Percentiles rank a stretch among this genome's conserved stretches.
These are phyloP conservation scores for Agonopterix arenella DNA, from an alignment of 2,888 invertebrate genomes.

Conservation along the genomic window DNA sequence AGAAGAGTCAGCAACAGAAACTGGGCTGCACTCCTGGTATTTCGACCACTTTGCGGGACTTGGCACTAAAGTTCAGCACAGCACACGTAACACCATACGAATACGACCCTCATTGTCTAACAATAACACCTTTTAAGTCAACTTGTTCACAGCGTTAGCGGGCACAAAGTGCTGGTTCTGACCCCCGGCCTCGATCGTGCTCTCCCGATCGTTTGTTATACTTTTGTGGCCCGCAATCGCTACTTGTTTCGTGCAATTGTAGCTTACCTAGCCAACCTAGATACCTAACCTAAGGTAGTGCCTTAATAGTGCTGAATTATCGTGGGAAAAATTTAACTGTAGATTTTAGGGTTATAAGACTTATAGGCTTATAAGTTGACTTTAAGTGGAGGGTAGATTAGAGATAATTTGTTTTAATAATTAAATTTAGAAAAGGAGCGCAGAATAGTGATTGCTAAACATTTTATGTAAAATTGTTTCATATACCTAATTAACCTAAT, in stretches of 20 bases:
- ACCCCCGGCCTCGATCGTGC: conserved; percentile 47
- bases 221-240: conserved; percentile 54
- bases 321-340: conserved; percentile 34
- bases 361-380: too few relatives aligned
- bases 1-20: too few relatives aligned
- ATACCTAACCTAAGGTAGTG: conserved; percentile 31
- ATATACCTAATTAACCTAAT: too few relatives aligned
- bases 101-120: conserved; percentile 5
- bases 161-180: conserved; percentile 30
- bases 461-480: too few relatives aligned
- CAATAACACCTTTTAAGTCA: conserved; percentile 8
- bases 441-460: too few relatives aligned
- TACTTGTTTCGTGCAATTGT: conserved; percentile 53
- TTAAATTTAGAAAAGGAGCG: too few relatives aligned
- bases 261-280: conserved; percentile 29
- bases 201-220: conserved; percentile 45
- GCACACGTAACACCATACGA: too few relatives aligned
- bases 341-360: conserved; percentile 4
- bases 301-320: conserved; percentile 32
- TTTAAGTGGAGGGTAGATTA: too few relatives aligned
- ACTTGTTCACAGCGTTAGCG: conserved; percentile 8
- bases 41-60: too few relatives aligned
- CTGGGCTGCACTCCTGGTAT: too few relatives aligned
- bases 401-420: too few relatives aligned
- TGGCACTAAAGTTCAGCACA: too few relatives aligned